These are phyloP conservation scores for Platichthys flesus DNA, from an alignment of 2,113 vertebrate genomes.

Conservation along the genomic window DNA sequence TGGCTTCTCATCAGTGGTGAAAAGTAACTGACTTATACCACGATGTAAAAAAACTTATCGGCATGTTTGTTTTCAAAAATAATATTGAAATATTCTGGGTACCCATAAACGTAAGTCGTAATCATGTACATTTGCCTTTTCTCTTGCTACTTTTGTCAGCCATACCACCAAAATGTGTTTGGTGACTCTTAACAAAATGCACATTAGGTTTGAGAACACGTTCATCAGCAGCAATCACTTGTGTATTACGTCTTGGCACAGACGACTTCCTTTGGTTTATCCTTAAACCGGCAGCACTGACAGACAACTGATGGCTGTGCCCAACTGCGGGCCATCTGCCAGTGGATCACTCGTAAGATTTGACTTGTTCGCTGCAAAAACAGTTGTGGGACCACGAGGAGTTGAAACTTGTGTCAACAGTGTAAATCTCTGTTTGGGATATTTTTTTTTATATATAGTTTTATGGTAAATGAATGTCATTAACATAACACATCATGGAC, in stretches of 20 bases:
- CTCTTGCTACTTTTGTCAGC: background rate
- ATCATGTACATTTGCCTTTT: background rate
- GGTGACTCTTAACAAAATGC: background rate
- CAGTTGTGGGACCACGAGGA: background rate
- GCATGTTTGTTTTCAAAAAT: too few species aligned
- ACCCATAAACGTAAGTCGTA: background rate
- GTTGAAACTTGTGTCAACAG: background rate
- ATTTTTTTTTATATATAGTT: too few species aligned
- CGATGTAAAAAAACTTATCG: too few species aligned
- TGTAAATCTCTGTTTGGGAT: too few species aligned
- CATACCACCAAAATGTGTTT: background rate
- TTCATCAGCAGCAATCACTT: background rate
- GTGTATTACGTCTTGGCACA: background rate
- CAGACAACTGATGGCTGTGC: constrained; percentile 9
- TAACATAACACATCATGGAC: too few species aligned
- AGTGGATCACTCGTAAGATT: background rate
- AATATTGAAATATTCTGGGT: background rate
- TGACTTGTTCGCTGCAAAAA: background rate
- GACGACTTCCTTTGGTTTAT: constrained; percentile 20
- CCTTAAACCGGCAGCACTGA: background rate
- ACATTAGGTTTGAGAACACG: background rate
- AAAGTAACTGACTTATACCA: too few species aligned
- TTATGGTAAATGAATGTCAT: too few species aligned
- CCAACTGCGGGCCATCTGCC: constrained; percentile 21
- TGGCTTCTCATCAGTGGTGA: too few species aligned